These are phyloP conservation scores for Caenorhabditis uteleia DNA, from an alignment of 2,888 invertebrate species.

Conservation along the genomic window DNA sequence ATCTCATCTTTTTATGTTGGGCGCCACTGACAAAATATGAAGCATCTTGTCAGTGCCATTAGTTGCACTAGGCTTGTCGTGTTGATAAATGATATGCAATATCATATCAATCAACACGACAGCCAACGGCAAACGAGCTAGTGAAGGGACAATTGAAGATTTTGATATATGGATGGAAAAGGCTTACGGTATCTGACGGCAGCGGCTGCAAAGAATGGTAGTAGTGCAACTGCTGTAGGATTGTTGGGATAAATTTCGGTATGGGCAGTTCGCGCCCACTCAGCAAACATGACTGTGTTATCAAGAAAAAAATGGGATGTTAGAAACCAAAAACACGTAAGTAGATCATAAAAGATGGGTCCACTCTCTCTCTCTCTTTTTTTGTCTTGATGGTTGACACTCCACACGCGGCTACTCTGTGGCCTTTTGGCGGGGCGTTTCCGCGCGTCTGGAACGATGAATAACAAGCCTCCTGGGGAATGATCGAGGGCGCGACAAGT, in stretches of 20 bases:
- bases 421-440: slow-evolving; percentile 27
- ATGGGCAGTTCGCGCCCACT: slow-evolving; percentile 46
- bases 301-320: slow-evolving; percentile 20
- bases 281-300: slow-evolving; percentile 45
- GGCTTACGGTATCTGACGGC: slow-evolving; percentile 37
- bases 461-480: slow-evolving; percentile 44
- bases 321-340: slow-evolving; percentile 10
- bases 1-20: not conserved
- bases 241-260: slow-evolving; percentile 39
- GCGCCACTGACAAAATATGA: not conserved
- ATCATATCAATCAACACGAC: slow-evolving; percentile 40
- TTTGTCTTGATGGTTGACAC: too few species aligned
- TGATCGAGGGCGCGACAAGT: slow-evolving; percentile 33
- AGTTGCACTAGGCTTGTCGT: not conserved
- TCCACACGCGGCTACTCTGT: slow-evolving; percentile 14
- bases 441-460: slow-evolving; percentile 43
- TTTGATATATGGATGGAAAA: not conserved
- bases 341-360: not conserved
- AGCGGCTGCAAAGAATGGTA: slow-evolving; percentile 42
- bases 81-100: slow-evolving; percentile 36
- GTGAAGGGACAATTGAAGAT: slow-evolving; percentile 6
- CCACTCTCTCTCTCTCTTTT: not conserved
- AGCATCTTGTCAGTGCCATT: not conserved
- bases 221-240: slow-evolving; percentile 38
- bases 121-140: slow-evolving; percentile 6